Evolutionary conservation across 2,797 vertebrate genomes (phyloP).

Genomic region (Tamandua tetradactyla): DNA sequence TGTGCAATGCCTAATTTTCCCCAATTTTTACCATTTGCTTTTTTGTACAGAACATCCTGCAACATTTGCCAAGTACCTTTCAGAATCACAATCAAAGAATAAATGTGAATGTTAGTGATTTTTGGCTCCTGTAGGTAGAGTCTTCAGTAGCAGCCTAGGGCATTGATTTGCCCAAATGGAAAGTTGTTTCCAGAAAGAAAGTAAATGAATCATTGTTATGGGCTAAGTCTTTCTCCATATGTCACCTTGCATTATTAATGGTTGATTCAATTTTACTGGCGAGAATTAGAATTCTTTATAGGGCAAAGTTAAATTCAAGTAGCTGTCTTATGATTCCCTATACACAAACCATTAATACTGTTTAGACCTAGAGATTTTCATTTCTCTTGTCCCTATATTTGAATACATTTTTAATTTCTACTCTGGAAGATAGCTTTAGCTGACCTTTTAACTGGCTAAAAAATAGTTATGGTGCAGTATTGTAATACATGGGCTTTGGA

Average conservation of each 20-base stretch:
- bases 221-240: slow-evolving; percentile 61
- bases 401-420: slow-evolving; percentile 28
- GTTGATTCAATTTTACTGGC: slow-evolving; percentile 68
- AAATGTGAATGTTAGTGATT: slow-evolving; percentile 54
- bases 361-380: slow-evolving; percentile 46
- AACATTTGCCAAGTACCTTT: slow-evolving; percentile 69
- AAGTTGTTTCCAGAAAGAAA: slow-evolving; percentile 56
- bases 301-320: slow-evolving; percentile 69
- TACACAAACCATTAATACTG: slow-evolving; percentile 64
- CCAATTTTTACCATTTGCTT: slow-evolving; percentile 56
- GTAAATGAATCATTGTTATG: slow-evolving; percentile 71
- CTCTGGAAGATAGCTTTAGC: background rate
- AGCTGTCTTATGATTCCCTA: slow-evolving; percentile 59
- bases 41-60: slow-evolving; percentile 58
- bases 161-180: slow-evolving; percentile 64
- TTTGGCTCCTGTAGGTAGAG: slow-evolving; percentile 41
- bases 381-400: slow-evolving; percentile 61
- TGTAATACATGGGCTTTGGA: background rate
- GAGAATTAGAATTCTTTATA: slow-evolving; percentile 71
- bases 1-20: slow-evolving; percentile 48
- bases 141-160: background rate
- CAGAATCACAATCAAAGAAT: slow-evolving; percentile 62
- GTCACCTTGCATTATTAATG: slow-evolving; percentile 76
- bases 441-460: background rate
- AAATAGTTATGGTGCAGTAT: background rate